A percentile compares a stretch with the other conserved stretches of the same genome.
phyloP scores from a whole-genome alignment of 2,888 invertebrate species.

The Notodonta ziczac region DNA sequence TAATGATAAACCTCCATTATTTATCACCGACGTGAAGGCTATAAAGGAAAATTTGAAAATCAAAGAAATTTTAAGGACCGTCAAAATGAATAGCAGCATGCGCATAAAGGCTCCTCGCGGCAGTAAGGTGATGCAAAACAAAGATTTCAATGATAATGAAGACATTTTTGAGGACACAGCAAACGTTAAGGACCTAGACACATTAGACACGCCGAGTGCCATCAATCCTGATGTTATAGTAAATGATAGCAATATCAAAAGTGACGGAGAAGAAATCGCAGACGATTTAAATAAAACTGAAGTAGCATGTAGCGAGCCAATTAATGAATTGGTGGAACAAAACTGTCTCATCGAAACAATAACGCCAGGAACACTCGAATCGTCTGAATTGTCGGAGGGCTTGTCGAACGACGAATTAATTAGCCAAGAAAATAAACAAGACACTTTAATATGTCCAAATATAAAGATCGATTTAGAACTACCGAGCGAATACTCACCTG shows the following conservation, averaged over 20 bases:
- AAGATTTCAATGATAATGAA: slow-evolving; percentile 65
- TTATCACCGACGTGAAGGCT: slow-evolving; percentile 65
- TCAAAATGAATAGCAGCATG: slow-evolving; percentile 78
- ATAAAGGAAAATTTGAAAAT: slow-evolving; percentile 76
- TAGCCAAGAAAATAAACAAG: slow-evolving; percentile 22
- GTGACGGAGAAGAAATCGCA: slow-evolving; percentile 20
- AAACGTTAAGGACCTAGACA: slow-evolving; percentile 25
- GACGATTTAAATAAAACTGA: slow-evolving; percentile 18
- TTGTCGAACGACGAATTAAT: slow-evolving; percentile 29
- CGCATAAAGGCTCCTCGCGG: slow-evolving; percentile 68
- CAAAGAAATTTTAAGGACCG: slow-evolving; percentile 72
- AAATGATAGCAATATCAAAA: slow-evolving; percentile 21
- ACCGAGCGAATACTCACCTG: slow-evolving; percentile 27
- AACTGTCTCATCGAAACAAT: slow-evolving; percentile 13
- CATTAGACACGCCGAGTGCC: slow-evolving; percentile 51
- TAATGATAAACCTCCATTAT: slow-evolving; percentile 56
- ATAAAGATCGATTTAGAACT: slow-evolving; percentile 23
- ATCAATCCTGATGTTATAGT: slow-evolving; percentile 56
- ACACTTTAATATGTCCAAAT: slow-evolving; percentile 16
- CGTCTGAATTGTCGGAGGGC: slow-evolving; percentile 40
- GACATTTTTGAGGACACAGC: slow-evolving; percentile 52
- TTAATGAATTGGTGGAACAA: slow-evolving; percentile 17
- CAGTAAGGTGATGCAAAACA: slow-evolving; percentile 69
- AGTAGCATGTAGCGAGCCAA: slow-evolving; percentile 15
- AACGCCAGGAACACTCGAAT: slow-evolving; percentile 25